Evolutionary conservation across 1,140 invertebrate genomes (phyloP).

Genomic region (Harpegnathos saltator): DNA sequence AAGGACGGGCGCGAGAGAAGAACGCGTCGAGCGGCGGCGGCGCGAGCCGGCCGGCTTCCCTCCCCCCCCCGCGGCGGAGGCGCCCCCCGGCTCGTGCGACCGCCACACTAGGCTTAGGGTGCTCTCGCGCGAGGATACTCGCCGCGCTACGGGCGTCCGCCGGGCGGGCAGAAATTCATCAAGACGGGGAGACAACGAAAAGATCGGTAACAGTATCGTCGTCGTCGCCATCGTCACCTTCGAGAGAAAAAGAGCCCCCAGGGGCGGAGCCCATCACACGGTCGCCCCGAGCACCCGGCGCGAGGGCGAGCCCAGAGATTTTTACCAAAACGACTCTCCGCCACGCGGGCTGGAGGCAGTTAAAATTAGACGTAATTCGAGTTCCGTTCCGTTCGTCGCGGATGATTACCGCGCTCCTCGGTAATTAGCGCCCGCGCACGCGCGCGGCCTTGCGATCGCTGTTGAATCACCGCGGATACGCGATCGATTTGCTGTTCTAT

Average conservation of each 20-base stretch:
- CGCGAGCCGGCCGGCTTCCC: slow-evolving; percentile 35
- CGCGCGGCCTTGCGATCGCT: not conserved
- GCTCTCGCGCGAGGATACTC: slow-evolving; percentile 36
- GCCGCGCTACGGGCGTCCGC: slow-evolving; percentile 26
- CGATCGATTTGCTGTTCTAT: too few species aligned
- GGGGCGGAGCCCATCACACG: slow-evolving; percentile 9
- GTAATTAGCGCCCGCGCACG: too few species aligned
- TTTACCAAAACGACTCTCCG: slow-evolving; percentile 77
- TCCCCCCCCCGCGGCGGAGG: slow-evolving; percentile 50
- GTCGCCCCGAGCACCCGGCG: slow-evolving; percentile 26
- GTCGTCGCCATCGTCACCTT: too few species aligned
- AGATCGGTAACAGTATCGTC: too few species aligned
- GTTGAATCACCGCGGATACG: too few species aligned
- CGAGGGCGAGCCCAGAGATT: slow-evolving; percentile 64
- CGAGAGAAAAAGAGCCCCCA: not conserved
- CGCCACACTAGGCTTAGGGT: slow-evolving; percentile 42
- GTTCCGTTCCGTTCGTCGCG: slow-evolving; percentile 64
- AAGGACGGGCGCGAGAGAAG: slow-evolving; percentile 21
- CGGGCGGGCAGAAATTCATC: not conserved
- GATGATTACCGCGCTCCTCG: slow-evolving; percentile 25
- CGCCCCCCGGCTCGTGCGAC: slow-evolving; percentile 28
- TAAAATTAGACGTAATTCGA: slow-evolving; percentile 69
- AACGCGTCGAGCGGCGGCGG: slow-evolving; percentile 45
- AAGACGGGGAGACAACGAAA: not conserved
- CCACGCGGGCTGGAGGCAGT: slow-evolving; percentile 60